Conservation (phyloP, 2,888 invertebrate genomes). For the Dynastes hyllus region DNA sequence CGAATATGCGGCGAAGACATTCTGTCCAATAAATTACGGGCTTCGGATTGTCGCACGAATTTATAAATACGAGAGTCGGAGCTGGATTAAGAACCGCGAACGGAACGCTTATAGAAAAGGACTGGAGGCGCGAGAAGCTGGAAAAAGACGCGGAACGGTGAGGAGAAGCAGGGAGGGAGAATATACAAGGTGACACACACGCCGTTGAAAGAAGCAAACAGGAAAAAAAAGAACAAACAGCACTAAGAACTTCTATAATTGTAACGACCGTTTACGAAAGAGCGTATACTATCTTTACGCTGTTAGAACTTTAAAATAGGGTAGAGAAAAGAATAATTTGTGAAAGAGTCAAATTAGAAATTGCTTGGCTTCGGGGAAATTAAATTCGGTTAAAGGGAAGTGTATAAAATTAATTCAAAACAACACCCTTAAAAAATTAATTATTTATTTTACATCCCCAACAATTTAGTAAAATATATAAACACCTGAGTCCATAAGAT, state of each 20-base stretch:
- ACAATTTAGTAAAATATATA: too few species aligned
- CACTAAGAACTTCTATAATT: slow-evolving; percentile 29
- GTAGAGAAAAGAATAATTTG: too few species aligned
- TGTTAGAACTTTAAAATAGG: too few species aligned
- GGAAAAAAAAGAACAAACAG: neutral
- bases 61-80: slow-evolving; percentile 55
- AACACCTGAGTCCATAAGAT: too few species aligned
- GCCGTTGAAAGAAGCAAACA: neutral
- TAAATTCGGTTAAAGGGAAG: too few species aligned
- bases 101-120: slow-evolving; percentile 5
- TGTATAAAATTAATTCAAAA: too few species aligned
- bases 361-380: too few species aligned
- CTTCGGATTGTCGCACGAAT: slow-evolving; percentile 56
- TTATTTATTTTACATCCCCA: too few species aligned
- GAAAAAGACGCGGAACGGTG: neutral
- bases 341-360: too few species aligned
- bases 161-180: neutral
- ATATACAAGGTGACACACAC: slow-evolving; percentile 27
- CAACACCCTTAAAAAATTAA: too few species aligned
- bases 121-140: slow-evolving; percentile 1
- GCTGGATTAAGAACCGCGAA: slow-evolving; percentile 54
- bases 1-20: slow-evolving; percentile 56
- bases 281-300: neutral
- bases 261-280: slow-evolving; percentile 32
- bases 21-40: slow-evolving; percentile 56